Base-by-base conservation (phyloP, 2,113 vertebrate species). In the Amia ocellicauda region DNA sequence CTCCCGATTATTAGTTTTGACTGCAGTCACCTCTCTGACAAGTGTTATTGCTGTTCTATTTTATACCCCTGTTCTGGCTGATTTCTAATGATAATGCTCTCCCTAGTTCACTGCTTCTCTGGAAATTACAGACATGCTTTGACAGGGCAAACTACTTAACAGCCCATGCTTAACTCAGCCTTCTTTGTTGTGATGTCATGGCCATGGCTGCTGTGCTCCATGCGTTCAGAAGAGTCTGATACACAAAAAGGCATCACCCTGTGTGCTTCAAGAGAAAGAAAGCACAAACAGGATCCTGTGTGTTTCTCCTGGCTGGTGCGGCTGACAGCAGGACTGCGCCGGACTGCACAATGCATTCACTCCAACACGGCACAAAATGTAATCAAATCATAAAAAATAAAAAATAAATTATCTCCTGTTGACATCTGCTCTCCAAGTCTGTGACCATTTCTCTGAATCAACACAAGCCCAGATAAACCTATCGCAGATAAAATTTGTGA, bases 1-100 rank as follows among this genome's bases (percentile, higher is more conserved):
- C 82, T 85, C 83, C 43, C 85, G 81, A 86, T 89, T 90, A 89
- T 92, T 91, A 93, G 86, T 89, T 89, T 87, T 88, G 89, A 89
- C 82, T 90, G 83, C 85, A 87, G 86, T 89, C 87, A 84, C 85
- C 83, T 85, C 79, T 58, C 83, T 91, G 89, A 91, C 91, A 91
- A 90, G 85, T 86, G 84, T 86, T 88, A 91, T 89, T 90, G 86
- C 83, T 42, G 82, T 80, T 86, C 78, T 90, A 83, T 87, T 90
- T 89, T 85, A 85, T 91, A 87, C 85, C 86, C 88, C 88, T 89
- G 87, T 87, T 91, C 86, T 83, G 83, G 84, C 88, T 84, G 82
- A 84, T 86, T 85, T 85, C 85, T 90, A 86, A 90, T 87, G 86
- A 90, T 88, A 88, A 90, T 88, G 78, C 85, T 85, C 80, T 85